Base-by-base conservation (phyloP, 2,113 vertebrate genomes). In the Ptilonorhynchus violaceus region DNA sequence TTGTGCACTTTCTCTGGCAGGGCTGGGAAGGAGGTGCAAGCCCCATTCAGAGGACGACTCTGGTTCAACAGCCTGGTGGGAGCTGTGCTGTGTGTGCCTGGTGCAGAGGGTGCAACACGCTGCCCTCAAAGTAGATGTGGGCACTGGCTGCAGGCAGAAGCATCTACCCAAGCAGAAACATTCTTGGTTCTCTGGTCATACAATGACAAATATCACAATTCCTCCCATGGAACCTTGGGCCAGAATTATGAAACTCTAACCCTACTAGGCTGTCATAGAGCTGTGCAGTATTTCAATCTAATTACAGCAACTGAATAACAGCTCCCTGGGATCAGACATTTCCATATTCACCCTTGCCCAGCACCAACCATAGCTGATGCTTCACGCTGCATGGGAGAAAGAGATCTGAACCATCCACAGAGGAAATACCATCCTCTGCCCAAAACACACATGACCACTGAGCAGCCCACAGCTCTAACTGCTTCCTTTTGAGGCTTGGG, bases 341-440 rank as follows among this genome's bases (percentile, higher is more conserved):
- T 90, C 60, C 46, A 79, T 63, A 53, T 74, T 93, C 80, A 73
- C 58, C 84, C 46, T 79, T 74, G 21, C 27, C n/a, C 84, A 67
- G 37, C 2, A 1, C 75, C 91, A 92, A 8, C 41, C 44, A 39
- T 13, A 74, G 80, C 73, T 80, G 81, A 84, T 49, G 73, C 49
- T 94, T 85, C 81, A 75, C 0, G 1, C 42, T 60, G 59, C 37
- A 44, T 12, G 27, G 16, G 31, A 70, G 89, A 84, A 92, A 77
- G 56, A 89, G 80, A 63, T 95, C 89, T 63, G 70, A 90, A 91
- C 92, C 85, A 93, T 89, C 58, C 89, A 73, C 55, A 85, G 59
- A 94, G 64, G 93, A 97, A 97, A 93, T 86, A 68, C 70, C 91
- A 85, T 84, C 88, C 78, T 72, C 87, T 92, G 72, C 85, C 70